These are phyloP conservation scores for Andrena marginata DNA, from an alignment of 2,888 invertebrate genomes.

Conservation along the genomic window DNA sequence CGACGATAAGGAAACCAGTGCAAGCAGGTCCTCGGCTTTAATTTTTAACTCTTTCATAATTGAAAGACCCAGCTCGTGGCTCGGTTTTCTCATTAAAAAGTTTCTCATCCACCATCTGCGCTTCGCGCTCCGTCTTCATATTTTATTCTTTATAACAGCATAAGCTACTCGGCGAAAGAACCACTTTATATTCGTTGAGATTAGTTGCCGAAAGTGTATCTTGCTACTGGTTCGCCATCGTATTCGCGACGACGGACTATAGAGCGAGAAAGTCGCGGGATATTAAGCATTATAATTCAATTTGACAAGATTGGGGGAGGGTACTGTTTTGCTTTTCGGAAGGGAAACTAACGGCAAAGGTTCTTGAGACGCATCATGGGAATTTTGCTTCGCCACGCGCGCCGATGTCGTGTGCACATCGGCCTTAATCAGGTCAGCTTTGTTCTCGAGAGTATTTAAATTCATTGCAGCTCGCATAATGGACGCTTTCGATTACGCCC, in stretches of 20 bases:
- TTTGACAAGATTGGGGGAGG: no score
- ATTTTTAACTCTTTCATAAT: constrained; percentile 69
- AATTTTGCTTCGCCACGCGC: background rate
- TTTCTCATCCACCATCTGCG: constrained; percentile 68
- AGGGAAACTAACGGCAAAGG: background rate
- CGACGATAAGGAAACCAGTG: constrained; percentile 46
- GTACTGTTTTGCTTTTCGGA: background rate
- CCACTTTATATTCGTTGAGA: constrained; percentile 65
- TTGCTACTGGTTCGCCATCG: constrained; percentile 10
- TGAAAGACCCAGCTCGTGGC: constrained; percentile 56
- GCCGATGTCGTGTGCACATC: constrained; percentile 14
- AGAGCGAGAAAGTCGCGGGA: background rate
- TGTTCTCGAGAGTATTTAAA: constrained; percentile 25
- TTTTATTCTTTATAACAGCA: constrained; percentile 67
- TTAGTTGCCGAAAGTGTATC: constrained; percentile 48
- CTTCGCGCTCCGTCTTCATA: constrained; percentile 64
- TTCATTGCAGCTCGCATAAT: constrained; percentile 32
- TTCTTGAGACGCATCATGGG: background rate
- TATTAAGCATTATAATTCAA: background rate
- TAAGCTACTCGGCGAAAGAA: constrained; percentile 50
- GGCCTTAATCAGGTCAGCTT: constrained; percentile 31
- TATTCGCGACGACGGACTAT: background rate
- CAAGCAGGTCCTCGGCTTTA: constrained; percentile 44
- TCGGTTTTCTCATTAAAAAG: constrained; percentile 69
- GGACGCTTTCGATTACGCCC: constrained; percentile 31